These are phyloP conservation scores for Nothocercus julius DNA, from an alignment of 2,113 vertebrate species.

Conservation along the genomic window DNA sequence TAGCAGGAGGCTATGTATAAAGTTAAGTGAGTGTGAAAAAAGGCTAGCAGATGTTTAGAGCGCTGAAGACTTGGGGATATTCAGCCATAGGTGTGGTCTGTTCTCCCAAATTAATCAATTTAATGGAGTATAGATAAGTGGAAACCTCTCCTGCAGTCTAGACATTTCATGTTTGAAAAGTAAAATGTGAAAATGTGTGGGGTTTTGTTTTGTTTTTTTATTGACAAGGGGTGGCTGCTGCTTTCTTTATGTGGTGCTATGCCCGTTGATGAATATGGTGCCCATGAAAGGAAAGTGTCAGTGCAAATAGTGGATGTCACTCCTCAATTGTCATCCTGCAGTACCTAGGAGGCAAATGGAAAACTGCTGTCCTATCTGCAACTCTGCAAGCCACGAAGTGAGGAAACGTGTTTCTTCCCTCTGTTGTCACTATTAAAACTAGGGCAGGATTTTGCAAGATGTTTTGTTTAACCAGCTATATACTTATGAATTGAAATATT, in stretches of 20 bases:
- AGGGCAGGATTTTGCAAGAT: rapidly evolving
- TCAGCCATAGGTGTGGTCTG: neutral
- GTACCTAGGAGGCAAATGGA: neutral
- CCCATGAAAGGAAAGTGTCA: neutral
- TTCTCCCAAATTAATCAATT: neutral
- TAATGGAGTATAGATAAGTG: neutral
- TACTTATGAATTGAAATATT: neutral
- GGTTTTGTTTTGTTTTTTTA: neutral
- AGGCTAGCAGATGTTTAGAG: neutral
- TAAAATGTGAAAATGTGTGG: neutral
- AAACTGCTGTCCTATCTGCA: neutral
- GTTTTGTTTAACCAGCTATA: neutral
- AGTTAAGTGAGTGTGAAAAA: neutral
- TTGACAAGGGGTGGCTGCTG: neutral
- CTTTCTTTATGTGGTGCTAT: neutral
- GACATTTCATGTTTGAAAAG: neutral
- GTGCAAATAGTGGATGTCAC: neutral
- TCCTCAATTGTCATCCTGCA: neutral
- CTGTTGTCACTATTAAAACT: neutral
- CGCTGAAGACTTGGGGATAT: neutral
- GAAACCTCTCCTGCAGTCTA: neutral
- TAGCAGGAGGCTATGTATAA: neutral
- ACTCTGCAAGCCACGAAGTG: neutral
- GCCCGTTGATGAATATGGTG: neutral
- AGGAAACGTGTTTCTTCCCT: neutral